Evolutionary conservation across 2,797 vertebrate species (phyloP), one percentile per base, ranked within the genome.

Genomic region (Nannoperca obscura): DNA sequence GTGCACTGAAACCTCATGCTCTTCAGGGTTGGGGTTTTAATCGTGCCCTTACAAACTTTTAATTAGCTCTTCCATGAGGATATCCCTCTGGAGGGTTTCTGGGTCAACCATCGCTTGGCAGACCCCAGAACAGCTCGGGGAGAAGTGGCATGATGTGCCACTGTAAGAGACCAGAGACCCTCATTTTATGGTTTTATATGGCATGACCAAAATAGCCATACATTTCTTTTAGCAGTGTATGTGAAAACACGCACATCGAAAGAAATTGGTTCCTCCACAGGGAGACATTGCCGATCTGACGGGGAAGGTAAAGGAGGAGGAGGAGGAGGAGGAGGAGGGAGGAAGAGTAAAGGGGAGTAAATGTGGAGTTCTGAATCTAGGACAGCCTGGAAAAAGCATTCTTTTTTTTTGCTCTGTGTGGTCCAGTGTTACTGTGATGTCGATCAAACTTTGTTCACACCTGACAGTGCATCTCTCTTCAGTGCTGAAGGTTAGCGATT

Each of bases 31-130:
- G 44, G 2, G 49, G 40, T 86, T 91, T 90, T 91, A 91, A 92
- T 93, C 91, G 85, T 61, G 38, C 74, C 85, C 74, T 80, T 46
- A 53, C 78, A 87, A 84, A 86, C 80, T 79, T 91, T 91, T 88
- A 89, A 86, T 92, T 80, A 80, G 84, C 67, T 52, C 74, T 59
- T 75, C 65, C 63, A n/a, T 58, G 70, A 79, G 67, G 72, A 62
- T 57, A 52, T 62, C 63, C 74, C 87, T 76, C 59, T 30, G 34
- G 75, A 70, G 86, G 58, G 47, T 62, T 44, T 80, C 67, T 57
- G 59, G 62, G 71, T 76, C 22, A 10, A 75, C 76, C 42, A 34
- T 44, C 1, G 19, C 65, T 74, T 82, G 22, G 74, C 81, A 91
- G 67, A 80, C 71, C 61, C 76, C 49, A 79, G 62, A 59, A 81